Percentiles rank a stretch among this genome's conserved stretches.
Conservation (phyloP, 2,113 vertebrate genomes). For the Scortum barcoo region DNA sequence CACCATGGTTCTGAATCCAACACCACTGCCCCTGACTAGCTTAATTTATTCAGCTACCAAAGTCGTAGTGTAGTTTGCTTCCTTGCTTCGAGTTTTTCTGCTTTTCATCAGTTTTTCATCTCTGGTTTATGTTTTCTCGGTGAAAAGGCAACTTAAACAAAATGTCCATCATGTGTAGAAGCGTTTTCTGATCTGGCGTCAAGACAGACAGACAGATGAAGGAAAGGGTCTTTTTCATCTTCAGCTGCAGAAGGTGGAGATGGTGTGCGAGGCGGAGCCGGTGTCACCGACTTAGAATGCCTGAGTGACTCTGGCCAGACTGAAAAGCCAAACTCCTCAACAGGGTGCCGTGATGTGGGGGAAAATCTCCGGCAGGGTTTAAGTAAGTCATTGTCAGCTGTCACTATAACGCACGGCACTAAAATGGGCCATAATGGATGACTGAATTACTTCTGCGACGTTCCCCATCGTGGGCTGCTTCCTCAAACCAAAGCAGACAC, state of each 20-base stretch:
- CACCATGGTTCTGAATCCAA: too few species aligned
- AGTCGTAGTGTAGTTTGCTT: background rate
- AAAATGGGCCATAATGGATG: conserved; percentile 33
- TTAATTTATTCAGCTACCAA: background rate
- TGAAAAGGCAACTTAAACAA: background rate
- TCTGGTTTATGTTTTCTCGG: background rate
- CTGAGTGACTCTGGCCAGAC: background rate
- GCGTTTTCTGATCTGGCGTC: too few species aligned
- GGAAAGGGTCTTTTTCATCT: background rate
- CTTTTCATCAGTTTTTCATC: background rate
- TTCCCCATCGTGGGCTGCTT: background rate
- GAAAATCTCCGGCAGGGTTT: background rate
- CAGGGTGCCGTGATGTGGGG: background rate
- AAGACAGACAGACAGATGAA: background rate
- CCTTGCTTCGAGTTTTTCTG: background rate
- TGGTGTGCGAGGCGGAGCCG: background rate
- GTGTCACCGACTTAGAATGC: background rate
- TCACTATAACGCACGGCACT: conserved; percentile 7
- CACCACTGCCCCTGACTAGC: too few species aligned
- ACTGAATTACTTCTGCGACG: conserved; percentile 20
- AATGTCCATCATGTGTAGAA: too few species aligned
- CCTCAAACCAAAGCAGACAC: conserved; percentile 16
- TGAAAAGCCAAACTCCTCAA: background rate
- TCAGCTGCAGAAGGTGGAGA: background rate
- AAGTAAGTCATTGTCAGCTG: conserved; percentile 19